Base-by-base conservation (phyloP, 2,888 invertebrate species). In the Nemoura dubitans region DNA sequence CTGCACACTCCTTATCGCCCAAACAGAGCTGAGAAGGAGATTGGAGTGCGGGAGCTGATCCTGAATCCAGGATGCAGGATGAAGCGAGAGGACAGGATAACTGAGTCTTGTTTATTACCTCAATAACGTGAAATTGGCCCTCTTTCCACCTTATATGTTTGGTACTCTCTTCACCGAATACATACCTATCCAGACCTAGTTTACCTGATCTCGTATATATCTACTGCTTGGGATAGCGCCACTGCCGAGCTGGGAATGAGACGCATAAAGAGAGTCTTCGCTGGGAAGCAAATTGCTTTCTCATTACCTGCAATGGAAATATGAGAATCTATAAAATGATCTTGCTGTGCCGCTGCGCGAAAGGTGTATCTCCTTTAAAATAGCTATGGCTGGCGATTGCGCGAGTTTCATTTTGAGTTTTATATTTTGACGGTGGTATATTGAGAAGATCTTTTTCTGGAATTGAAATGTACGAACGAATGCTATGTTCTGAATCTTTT, bases 51-150 rank as follows among this genome's bases (percentile, higher is more conserved):
- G 16, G 76, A 43, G 83, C 14, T 28, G 29, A 82, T 82, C 82
- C 30, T 10, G 83, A 25, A 42, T 27, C 36, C 26, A 14, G 78
- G 26, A 78, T 78, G 27, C 28, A 78, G 78, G 78, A 78, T 78
- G 78, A 81, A 30, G 28, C 14, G 76, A 84, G 81, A 81, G 76
- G 29, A n/a, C 76, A 29, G 76, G 84, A 25, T 77, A 76, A 77
- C 77, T 84, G 86, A 84, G 86, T 29, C 85, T 87, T 87, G 85
- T 87, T 87, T 87, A 87, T 87, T 27, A 85, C 82, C 76, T 85
- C 87, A 87, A 87, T 87, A 87, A 85, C 87, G 76, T 14, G 80
- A 43, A 85, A 87, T 85, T 87, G 87, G 85, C 85, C 76, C 87
- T 78, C 82, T 85, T 80, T 85, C 28, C 82, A 26, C 82, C 36